Evolutionary conservation across 2,888 invertebrate genomes (phyloP), one percentile per base, ranked within the genome.

Genomic region (Oegoconia quadripuncta): DNA sequence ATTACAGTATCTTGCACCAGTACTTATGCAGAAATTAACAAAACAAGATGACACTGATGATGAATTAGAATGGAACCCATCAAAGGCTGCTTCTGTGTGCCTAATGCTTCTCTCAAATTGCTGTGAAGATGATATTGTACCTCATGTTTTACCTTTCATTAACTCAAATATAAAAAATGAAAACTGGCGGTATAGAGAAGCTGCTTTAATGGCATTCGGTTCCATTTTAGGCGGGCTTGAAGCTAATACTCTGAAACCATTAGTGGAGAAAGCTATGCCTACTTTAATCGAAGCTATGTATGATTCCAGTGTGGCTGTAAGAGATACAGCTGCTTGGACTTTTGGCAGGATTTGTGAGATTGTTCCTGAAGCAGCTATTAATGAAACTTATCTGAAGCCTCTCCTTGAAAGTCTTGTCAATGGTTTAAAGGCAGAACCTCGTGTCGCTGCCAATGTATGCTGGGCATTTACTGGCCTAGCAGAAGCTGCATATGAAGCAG

Each of bases 21-120:
- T 99, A 31, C 89, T 99, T 8, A 93, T 98, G 86, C 94, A 95
- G 62, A 96, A 96, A 65, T 87, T 99, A 18, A 97, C 98, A 5
- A 97, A 98, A 77, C 98, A 99, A 87, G 97, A 97, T 70, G 98
- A 99, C 73, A 91, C 93, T 57, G 99, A 99, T 70, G 98, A 99
- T 78, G 99, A 99, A 74, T 96, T 99, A 66, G 98, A 98, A 63
- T 99, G 99, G 99, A 99, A 98, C 80, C 99, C 99, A 1, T 96
- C 97, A 54, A 99, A 99, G 88, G 98, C 99, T 1, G 97, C 99
- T 2, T 98, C 99, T 22, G 99, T 99, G 3, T 99, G 99, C 74
- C 89, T 99, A 16, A 99, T 99, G 97, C 89, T 99, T 32, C 88
- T 99, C 53, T 96, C 99, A 13, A 95, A 97, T 31, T 99, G 99